A percentile compares a stretch with the other conserved stretches of the same genome.
These are phyloP conservation scores for Tipula lateralis DNA, from an alignment of 2,888 invertebrate genomes.

Conservation along the genomic window DNA sequence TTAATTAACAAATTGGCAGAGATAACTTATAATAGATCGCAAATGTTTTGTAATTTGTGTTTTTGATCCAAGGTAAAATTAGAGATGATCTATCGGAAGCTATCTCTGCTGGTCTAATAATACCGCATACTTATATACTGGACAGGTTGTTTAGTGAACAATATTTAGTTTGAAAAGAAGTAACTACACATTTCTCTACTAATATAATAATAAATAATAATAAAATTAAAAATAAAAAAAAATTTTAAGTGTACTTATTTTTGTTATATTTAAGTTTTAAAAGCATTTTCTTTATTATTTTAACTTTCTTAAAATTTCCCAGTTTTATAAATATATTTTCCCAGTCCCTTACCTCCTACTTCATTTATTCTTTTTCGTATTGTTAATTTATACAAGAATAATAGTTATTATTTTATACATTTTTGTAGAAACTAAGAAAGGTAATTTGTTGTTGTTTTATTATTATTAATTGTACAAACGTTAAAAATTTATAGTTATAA, in stretches of 20 bases:
- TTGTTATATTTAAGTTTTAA: constrained; percentile 19
- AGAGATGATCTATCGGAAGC: no score
- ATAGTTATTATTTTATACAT: neutral
- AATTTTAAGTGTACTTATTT: constrained; percentile 15
- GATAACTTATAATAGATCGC: no score
- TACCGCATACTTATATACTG: no score
- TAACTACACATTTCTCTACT: neutral
- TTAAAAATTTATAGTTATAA: neutral
- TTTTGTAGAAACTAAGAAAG: neutral
- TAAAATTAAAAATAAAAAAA: neutral
- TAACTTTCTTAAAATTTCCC: neutral
- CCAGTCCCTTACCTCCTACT: neutral
- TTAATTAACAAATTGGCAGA: neutral
- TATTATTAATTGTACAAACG: constrained; percentile 7
- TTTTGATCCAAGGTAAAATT: no score
- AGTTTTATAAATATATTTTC: neutral
- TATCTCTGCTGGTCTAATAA: no score
- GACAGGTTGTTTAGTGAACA: neutral
- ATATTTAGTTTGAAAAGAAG: neutral
- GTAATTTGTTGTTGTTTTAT: constrained; percentile 19
- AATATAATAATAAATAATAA: neutral
- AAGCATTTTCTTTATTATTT: neutral
- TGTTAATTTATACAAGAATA: neutral
- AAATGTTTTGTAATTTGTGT: no score
- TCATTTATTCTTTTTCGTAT: neutral